Evolutionary conservation across 2,888 invertebrate genomes (phyloP).

Genomic region (Deilephila elpenor): DNA sequence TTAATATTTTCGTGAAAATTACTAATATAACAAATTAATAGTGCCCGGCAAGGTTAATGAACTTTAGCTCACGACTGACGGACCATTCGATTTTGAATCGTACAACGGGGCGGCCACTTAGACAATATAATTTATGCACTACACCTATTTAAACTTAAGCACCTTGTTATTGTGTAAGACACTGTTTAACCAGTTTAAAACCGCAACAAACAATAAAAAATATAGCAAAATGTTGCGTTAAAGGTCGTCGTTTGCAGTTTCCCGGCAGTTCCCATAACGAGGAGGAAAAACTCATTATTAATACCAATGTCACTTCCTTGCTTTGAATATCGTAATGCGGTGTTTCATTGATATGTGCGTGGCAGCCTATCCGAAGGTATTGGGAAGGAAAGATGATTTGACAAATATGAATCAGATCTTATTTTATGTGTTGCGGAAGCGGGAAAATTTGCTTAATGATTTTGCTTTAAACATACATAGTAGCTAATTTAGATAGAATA

Average conservation of each 20-base stretch:
- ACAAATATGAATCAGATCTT: neutral
- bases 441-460: neutral
- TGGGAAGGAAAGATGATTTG: conserved; percentile 10
- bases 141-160: neutral
- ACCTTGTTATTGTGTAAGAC: neutral
- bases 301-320: conserved; percentile 11
- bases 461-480: no score
- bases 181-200: neutral
- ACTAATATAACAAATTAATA: no score
- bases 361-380: neutral
- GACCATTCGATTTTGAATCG: no score
- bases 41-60: no score
- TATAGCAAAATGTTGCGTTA: neutral
- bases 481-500: no score
- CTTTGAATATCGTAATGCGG: neutral
- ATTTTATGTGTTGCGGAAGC: neutral
- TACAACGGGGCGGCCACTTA: no score
- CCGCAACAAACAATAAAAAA: conserved; percentile 2
- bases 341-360: conserved; percentile 6
- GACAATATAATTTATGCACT: neutral
- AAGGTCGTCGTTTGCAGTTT: conserved; percentile 3
- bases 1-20: no score
- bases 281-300: conserved; percentile 14
- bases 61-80: no score
- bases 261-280: conserved; percentile 5